Conservation (phyloP, 2,888 invertebrate species). For the Thera britannica region DNA sequence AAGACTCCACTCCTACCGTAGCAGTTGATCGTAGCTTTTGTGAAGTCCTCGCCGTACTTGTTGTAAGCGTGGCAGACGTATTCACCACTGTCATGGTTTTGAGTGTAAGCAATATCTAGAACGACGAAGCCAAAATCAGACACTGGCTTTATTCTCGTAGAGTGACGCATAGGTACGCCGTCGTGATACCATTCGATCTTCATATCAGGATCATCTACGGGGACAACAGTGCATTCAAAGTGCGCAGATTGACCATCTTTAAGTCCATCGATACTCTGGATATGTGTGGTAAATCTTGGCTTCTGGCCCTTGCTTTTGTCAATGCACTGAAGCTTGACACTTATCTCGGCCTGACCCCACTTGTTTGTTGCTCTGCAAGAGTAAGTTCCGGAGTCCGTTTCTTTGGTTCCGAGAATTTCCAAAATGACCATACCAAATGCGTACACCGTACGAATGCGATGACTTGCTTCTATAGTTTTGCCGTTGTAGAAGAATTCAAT, state of each 20-base stretch:
- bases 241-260: constrained; percentile 97
- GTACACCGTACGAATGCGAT: constrained; percentile 96
- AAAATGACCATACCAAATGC: constrained; percentile 99
- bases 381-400: constrained; percentile 95
- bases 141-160: constrained; percentile 95
- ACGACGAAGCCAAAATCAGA: constrained; percentile 98
- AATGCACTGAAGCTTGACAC: constrained; percentile 91
- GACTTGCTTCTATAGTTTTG: constrained; percentile 93
- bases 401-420: constrained; percentile 97
- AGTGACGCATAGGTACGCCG: constrained; percentile 94
- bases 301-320: constrained; percentile 94
- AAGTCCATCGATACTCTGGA: constrained; percentile 91
- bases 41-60: constrained; percentile 95
- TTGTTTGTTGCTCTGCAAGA: constrained; percentile 95
- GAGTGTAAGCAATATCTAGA: constrained; percentile 96
- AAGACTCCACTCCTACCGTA: constrained; percentile 94
- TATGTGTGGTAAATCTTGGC: constrained; percentile 94
- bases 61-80: constrained; percentile 96
- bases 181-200: constrained; percentile 99
- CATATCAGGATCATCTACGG: constrained; percentile 96
- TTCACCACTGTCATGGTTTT: constrained; percentile 96
- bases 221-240: constrained; percentile 97
- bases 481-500: constrained; percentile 99
- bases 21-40: constrained; percentile 93
- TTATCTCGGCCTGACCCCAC: constrained; percentile 95